These are phyloP conservation scores for Anticlea derivata DNA, from an alignment of 2,888 invertebrate species.

Conservation along the genomic window DNA sequence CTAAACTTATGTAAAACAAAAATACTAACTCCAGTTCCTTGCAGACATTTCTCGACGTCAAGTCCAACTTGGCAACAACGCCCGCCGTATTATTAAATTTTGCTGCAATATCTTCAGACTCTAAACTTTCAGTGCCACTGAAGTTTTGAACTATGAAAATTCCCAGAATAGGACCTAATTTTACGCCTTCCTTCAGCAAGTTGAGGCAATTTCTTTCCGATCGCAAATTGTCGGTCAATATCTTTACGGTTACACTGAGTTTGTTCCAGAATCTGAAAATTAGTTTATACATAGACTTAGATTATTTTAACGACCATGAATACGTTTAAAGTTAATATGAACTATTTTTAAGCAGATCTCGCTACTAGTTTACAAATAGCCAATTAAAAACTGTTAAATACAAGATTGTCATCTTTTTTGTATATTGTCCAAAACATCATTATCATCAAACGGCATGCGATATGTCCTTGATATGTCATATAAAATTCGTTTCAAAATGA, in stretches of 20 bases:
- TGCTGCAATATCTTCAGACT: constrained; percentile 37
- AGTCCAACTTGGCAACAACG: constrained; percentile 51
- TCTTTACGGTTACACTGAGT: constrained; percentile 37
- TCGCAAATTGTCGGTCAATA: constrained; percentile 41
- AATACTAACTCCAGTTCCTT: constrained; percentile 44
- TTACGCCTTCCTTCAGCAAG: constrained; percentile 43
- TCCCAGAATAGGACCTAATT: constrained; percentile 49
- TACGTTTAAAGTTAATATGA: too few relatives aligned
- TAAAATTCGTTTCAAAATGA: too few relatives aligned
- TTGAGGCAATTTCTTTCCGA: constrained; percentile 44
- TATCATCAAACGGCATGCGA: too few relatives aligned
- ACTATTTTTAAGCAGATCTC: too few relatives aligned
- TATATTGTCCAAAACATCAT: too few relatives aligned
- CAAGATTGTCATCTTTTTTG: too few relatives aligned
- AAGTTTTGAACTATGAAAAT: constrained; percentile 50
- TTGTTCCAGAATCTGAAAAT: constrained; percentile 50
- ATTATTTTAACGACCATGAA: too few relatives aligned
- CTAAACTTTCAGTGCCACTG: constrained; percentile 30
- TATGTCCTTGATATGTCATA: too few relatives aligned
- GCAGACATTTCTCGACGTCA: constrained; percentile 48
- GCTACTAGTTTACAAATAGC: too few relatives aligned
- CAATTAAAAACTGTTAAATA: too few relatives aligned
- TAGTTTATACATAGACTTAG: too few relatives aligned
- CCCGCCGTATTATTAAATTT: constrained; percentile 44
- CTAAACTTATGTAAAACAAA: not conserved